phyloP scores from a whole-genome alignment of 2,113 vertebrate genomes.

The Glaucomys volans region DNA sequence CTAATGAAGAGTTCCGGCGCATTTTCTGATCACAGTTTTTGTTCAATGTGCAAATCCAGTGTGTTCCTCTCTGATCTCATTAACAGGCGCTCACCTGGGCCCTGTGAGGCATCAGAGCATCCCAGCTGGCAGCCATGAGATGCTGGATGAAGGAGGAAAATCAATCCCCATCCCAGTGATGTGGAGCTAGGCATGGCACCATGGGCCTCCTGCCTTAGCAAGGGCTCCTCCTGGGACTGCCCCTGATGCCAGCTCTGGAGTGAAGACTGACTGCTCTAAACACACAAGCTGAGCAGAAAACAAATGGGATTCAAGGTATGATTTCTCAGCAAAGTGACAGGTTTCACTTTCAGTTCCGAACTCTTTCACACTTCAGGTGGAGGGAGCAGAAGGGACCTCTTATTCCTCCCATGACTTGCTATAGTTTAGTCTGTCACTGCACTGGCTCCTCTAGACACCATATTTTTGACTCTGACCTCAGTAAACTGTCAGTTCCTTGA shows the following conservation, averaged over 20 bases:
- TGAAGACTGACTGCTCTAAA: not conserved
- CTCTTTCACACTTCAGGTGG: not conserved
- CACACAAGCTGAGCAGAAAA: not conserved
- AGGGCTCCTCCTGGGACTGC: accelerated
- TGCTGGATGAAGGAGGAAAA: not conserved
- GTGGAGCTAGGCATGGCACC: not conserved
- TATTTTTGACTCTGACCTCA: not conserved
- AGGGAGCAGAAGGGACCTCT: not conserved
- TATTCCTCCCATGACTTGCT: not conserved
- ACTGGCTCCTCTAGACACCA: accelerated
- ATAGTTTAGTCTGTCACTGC: not conserved
- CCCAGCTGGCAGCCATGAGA: not conserved
- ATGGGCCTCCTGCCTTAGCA: not conserved
- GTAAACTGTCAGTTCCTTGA: not conserved
- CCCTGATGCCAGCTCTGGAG: not conserved
- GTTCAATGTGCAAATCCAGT: not conserved
- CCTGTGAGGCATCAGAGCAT: accelerated
- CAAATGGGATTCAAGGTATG: not conserved
- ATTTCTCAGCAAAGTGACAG: not conserved
- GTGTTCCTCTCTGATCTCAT: not conserved
- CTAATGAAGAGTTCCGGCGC: not conserved
- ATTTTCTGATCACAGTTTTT: not conserved
- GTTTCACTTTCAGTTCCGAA: not conserved
- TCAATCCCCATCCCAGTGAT: not conserved
- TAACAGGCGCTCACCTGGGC: not conserved